Evolutionary conservation across 53 echinoderm and acorn worm genomes (phyloP).

Genomic region (Crossaster papposus): DNA sequence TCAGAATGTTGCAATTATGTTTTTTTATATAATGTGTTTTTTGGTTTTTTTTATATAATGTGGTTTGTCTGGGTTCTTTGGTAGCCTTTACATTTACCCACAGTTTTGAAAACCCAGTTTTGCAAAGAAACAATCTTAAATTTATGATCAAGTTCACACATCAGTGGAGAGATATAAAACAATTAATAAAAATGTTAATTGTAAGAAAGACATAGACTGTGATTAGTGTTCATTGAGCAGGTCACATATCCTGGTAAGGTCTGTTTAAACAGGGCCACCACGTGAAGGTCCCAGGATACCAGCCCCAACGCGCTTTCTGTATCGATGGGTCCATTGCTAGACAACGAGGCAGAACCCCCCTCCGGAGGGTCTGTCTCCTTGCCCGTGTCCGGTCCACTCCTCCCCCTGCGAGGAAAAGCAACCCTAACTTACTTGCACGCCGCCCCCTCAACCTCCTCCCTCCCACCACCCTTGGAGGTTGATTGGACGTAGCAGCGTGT

Average conservation of each 20-base stretch:
- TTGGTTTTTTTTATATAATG: too few relatives aligned
- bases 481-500: not conserved
- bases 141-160: too few relatives aligned
- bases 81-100: too few relatives aligned
- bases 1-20: too few relatives aligned
- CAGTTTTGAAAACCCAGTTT: too few relatives aligned
- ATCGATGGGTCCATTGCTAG: not conserved
- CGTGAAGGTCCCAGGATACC: slow-evolving; percentile 25
- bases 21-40: too few relatives aligned
- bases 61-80: too few relatives aligned
- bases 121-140: too few relatives aligned
- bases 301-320: not conserved
- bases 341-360: not conserved
- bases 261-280: slow-evolving; percentile 13
- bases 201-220: too few relatives aligned
- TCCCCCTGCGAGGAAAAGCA: not conserved
- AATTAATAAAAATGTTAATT: too few relatives aligned
- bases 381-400: not conserved
- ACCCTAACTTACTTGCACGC: not conserved
- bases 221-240: too few relatives aligned
- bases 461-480: not conserved
- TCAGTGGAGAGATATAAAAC: too few relatives aligned
- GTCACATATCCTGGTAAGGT: slow-evolving; percentile 4
- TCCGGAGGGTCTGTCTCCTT: not conserved
- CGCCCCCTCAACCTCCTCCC: not conserved